Conservation (phyloP, 2,113 vertebrate species). For the Poeciliopsis prolifica region DNA sequence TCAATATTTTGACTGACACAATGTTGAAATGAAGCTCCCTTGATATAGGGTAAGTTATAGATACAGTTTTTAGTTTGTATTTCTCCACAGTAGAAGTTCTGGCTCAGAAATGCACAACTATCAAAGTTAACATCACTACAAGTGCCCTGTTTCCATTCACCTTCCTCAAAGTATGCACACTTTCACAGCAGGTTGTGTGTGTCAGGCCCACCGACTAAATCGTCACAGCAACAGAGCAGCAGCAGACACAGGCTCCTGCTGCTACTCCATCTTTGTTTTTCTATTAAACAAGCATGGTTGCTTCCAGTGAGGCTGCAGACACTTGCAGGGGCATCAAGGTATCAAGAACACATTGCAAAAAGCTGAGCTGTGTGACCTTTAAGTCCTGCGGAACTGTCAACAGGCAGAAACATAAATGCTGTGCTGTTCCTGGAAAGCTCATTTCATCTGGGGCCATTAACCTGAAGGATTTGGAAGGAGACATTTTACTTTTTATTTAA, state of each 20-base stretch:
- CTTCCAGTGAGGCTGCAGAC: background rate
- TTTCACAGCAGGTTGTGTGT: too few relatives aligned
- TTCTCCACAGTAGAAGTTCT: too few relatives aligned
- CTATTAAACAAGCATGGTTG: constrained; percentile 9
- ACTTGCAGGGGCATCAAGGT: rapidly evolving
- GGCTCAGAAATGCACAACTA: too few relatives aligned
- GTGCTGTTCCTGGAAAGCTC: constrained; percentile 12
- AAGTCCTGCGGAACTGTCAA: constrained; percentile 8
- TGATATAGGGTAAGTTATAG: too few relatives aligned
- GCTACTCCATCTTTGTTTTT: constrained; percentile 14
- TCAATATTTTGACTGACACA: too few relatives aligned
- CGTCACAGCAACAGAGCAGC: background rate
- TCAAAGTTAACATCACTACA: too few relatives aligned
- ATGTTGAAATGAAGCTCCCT: too few relatives aligned
- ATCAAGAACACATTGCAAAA: constrained; percentile 24
- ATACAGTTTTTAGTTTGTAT: too few relatives aligned
- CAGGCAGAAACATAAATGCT: background rate
- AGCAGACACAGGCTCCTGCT: background rate
- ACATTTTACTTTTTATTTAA: background rate
- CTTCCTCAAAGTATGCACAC: too few relatives aligned
- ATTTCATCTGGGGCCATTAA: background rate
- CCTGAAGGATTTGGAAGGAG: too few relatives aligned
- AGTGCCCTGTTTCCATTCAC: too few relatives aligned
- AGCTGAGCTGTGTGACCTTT: constrained; percentile 28
- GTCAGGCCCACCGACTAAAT: background rate